Percentiles rank a stretch among this genome's conserved stretches.
phyloP scores from a whole-genome alignment of 2,888 invertebrate genomes.

The Teleogryllus oceanicus region DNA sequence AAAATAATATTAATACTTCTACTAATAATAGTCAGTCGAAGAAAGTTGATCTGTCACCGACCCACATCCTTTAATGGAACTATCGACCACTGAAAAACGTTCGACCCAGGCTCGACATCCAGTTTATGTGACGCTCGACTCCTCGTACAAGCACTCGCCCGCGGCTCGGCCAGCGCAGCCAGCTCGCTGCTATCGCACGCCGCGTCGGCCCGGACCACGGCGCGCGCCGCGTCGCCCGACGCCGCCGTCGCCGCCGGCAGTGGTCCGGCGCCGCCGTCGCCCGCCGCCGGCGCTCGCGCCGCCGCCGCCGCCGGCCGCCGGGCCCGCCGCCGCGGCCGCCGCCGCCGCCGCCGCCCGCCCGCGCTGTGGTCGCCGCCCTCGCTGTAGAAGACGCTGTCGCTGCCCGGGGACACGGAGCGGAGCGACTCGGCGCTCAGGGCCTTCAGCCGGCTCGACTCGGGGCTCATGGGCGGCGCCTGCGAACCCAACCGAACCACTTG shows the following conservation, averaged over 20 bases:
- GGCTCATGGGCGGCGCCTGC: constrained; percentile 44
- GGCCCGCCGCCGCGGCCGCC: constrained; percentile 88
- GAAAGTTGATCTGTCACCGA: no score
- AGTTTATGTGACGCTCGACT: no score
- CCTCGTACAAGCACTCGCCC: no score
- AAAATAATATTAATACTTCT: no score
- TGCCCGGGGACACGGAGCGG: constrained; percentile 84
- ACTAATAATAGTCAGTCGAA: no score
- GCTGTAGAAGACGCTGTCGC: constrained; percentile 86
- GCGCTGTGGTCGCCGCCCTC: constrained; percentile 54
- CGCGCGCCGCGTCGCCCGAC: constrained; percentile 46
- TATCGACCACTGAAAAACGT: no score
- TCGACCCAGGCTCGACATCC: no score
- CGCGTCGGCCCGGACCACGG: constrained; percentile 31
- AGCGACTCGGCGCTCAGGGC: constrained; percentile 83
- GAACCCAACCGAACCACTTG: constrained; percentile 21
- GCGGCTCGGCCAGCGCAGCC: no score
- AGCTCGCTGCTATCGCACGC: neutral
- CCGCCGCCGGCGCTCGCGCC: constrained; percentile 44
- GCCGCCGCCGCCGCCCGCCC: constrained; percentile 50
- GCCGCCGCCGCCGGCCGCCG: constrained; percentile 52
- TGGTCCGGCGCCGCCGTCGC: constrained; percentile 54
- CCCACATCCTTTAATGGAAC: no score
- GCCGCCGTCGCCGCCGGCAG: constrained; percentile 40
- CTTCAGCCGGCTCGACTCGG: constrained; percentile 59